A percentile compares a stretch with the other conserved stretches of the same genome.
phyloP scores from a whole-genome alignment of 1,140 invertebrate species.

The Colletes latitarsis region DNA sequence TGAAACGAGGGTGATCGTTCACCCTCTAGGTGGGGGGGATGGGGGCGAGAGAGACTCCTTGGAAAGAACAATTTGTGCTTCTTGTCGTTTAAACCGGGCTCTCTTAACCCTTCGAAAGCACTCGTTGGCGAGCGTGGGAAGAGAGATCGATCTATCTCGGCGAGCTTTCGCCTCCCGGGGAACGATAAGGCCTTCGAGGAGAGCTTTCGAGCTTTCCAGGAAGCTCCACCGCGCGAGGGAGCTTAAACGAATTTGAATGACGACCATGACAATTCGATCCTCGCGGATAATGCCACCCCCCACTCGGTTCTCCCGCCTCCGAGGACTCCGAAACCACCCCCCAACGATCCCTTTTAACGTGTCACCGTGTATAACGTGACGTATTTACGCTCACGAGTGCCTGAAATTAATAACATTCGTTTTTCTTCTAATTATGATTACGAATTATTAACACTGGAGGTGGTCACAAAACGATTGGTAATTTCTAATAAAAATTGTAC shows the following conservation, averaged over 20 bases:
- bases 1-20: conserved; percentile 19
- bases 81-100: conserved; percentile 15
- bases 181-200: conserved; percentile 38
- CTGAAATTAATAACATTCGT: too few species aligned
- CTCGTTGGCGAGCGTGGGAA: conserved; percentile 27
- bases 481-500: too few species aligned
- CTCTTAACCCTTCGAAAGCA: conserved; percentile 42
- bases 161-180: neutral
- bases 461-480: too few species aligned
- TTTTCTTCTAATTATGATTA: too few species aligned
- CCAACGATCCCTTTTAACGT: neutral
- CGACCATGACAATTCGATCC: conserved; percentile 58
- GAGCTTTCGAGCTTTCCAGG: conserved; percentile 23
- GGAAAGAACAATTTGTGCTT: conserved; percentile 50
- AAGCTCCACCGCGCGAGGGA: conserved; percentile 13
- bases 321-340: neutral
- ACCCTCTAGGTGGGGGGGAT: too few species aligned
- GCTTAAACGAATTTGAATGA: conserved; percentile 65
- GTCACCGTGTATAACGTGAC: too few species aligned
- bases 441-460: too few species aligned
- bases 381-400: too few species aligned
- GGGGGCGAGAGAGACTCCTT: too few species aligned
- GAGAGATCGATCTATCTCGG: conserved; percentile 42
- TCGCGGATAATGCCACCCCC: conserved; percentile 27
- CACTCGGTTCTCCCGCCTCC: conserved; percentile 25